phyloP scores from a whole-genome alignment of 2,797 vertebrate species.

The Gymnodraco acuticeps region DNA sequence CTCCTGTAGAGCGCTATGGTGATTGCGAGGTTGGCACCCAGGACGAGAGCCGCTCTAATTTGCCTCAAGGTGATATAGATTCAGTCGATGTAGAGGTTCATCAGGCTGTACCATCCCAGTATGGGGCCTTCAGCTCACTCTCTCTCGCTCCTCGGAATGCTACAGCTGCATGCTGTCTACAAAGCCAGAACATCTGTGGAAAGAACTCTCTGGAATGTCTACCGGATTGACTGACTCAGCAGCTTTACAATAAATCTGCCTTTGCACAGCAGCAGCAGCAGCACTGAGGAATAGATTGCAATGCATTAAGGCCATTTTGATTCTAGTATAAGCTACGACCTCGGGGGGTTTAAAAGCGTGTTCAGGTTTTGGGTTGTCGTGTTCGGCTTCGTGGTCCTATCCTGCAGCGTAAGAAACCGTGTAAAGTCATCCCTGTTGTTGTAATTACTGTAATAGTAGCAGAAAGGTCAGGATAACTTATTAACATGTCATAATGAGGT shows the following conservation, averaged over 20 bases:
- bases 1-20: conserved; percentile 63
- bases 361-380: conserved; percentile 66
- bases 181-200: conserved; percentile 74
- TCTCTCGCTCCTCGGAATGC: conserved; percentile 29
- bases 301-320: conserved; percentile 27
- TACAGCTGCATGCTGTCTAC: conserved; percentile 63
- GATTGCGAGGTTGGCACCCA: conserved; percentile 53
- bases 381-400: conserved; percentile 37
- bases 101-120: conserved; percentile 43
- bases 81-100: conserved; percentile 49
- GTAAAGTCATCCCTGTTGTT: conserved; percentile 71
- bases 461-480: conserved; percentile 73
- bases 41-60: conserved; percentile 69
- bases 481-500: conserved; percentile 79
- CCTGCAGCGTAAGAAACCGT: conserved; percentile 52
- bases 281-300: conserved; percentile 15
- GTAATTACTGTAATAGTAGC: conserved; percentile 72
- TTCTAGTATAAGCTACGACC: conserved; percentile 40
- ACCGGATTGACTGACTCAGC: conserved; percentile 66
- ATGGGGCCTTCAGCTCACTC: conserved; percentile 31
- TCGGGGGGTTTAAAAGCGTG: conserved; percentile 52
- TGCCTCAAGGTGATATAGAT: conserved; percentile 80
- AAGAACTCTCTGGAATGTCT: conserved; percentile 64
- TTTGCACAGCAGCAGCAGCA: conserved; percentile 23
- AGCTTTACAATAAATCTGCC: conserved; percentile 33